Evolutionary conservation across 2,888 invertebrate species (phyloP).

Genomic region (Gnatocerus cornutus): DNA sequence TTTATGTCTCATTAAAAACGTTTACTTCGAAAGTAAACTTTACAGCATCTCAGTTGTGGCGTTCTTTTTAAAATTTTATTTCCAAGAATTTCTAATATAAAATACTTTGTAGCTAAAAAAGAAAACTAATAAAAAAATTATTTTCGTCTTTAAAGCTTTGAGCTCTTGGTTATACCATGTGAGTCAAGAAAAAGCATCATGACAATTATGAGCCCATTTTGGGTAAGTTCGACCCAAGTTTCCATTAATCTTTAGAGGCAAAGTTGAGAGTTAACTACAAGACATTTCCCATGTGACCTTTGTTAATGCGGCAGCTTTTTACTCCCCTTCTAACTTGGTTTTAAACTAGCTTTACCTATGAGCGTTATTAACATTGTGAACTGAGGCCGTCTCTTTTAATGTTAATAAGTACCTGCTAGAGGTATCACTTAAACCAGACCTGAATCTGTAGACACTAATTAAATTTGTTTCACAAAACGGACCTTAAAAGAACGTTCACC

Average conservation of each 20-base stretch:
- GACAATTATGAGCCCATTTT: conserved; percentile 47
- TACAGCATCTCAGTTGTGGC: conserved; percentile 8
- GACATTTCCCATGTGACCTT: conserved; percentile 50
- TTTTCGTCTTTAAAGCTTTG: neutral
- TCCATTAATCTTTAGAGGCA: conserved; percentile 49
- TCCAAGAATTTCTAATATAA: conserved; percentile 23
- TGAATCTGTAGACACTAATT: conserved; percentile 33
- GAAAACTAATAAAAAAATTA: conserved; percentile 25
- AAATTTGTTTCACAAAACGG: conserved; percentile 6
- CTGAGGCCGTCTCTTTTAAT: conserved; percentile 53
- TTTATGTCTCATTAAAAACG: conserved; percentile 41
- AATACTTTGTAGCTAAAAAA: neutral
- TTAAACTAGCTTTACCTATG: conserved; percentile 50
- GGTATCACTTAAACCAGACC: conserved; percentile 29
- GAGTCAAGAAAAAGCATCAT: conserved; percentile 23
- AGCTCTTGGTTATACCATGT: conserved; percentile 7
- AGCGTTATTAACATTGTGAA: conserved; percentile 55
- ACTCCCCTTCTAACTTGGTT: conserved; percentile 51
- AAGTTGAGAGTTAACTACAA: conserved; percentile 51
- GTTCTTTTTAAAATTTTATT: conserved; percentile 19
- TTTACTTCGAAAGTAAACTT: conserved; percentile 21
- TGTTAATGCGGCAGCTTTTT: conserved; percentile 55
- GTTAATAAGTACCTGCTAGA: conserved; percentile 9
- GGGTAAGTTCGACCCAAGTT: conserved; percentile 45
- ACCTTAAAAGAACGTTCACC: conserved; percentile 12